A percentile compares a stretch with the other conserved stretches of the same genome.
phyloP scores from a whole-genome alignment of 2,113 vertebrate species.

The Menura novaehollandiae region DNA sequence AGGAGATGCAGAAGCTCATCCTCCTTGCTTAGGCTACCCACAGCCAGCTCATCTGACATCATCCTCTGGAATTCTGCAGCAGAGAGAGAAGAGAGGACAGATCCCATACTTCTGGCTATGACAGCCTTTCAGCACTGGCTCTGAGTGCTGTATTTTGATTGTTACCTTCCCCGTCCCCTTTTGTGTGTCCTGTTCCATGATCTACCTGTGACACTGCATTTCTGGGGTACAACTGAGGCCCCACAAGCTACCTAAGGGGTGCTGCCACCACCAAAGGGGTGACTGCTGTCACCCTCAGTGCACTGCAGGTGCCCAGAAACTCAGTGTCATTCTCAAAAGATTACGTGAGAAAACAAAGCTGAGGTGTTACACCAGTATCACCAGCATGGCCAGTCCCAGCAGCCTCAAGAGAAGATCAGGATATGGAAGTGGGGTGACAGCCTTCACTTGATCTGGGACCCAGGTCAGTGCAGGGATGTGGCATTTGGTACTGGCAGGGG shows the following conservation, averaged over 20 bases:
- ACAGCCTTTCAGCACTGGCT: neutral
- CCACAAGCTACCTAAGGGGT: neutral
- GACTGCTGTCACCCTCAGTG: neutral
- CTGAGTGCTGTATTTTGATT: neutral
- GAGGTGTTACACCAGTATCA: neutral
- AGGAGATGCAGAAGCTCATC: slow-evolving; percentile 14
- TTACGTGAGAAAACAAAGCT: neutral
- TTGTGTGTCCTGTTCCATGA: neutral
- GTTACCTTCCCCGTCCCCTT: neutral
- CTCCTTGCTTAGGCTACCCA: slow-evolving; percentile 40
- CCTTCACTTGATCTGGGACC: neutral
- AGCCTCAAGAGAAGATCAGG: neutral
- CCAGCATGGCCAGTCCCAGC: neutral
- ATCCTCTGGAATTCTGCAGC: slow-evolving; percentile 39
- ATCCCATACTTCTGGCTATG: neutral
- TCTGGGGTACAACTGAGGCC: neutral
- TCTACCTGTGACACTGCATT: neutral
- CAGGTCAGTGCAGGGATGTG: neutral
- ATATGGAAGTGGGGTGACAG: neutral
- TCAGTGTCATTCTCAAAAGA: neutral
- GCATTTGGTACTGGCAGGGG: neutral
- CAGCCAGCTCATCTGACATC: slow-evolving; percentile 14
- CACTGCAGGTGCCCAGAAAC: neutral
- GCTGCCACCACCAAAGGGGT: too few species aligned
- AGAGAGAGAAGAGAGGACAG: neutral